phyloP scores from a whole-genome alignment of 2,113 vertebrate species.

The Phocoena phocoena region DNA sequence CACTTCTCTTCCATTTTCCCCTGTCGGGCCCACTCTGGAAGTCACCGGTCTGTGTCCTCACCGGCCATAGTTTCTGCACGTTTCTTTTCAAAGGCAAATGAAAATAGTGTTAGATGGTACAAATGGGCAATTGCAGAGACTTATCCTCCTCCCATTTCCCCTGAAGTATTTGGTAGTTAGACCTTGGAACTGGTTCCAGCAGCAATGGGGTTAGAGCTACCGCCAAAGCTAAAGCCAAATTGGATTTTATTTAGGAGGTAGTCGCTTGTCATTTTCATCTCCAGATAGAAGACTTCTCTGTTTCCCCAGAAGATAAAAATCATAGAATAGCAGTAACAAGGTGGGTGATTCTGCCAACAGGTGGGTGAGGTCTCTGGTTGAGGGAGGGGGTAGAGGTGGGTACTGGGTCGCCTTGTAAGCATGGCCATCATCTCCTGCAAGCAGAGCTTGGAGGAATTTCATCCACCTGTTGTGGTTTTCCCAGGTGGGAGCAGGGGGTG shows the following conservation, averaged over 20 bases:
- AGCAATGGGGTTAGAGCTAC: background rate
- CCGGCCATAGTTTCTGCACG: background rate
- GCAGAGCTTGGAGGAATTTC: background rate
- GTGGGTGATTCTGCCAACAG: background rate
- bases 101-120: background rate
- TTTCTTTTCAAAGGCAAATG: background rate
- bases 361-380: background rate
- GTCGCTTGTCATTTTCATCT: background rate
- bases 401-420: background rate
- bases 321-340: background rate
- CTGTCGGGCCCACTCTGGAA: background rate
- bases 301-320: conserved; percentile 15
- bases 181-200: background rate
- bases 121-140: background rate
- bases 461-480: background rate
- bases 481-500: background rate
- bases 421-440: background rate
- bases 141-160: background rate
- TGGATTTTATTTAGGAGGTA: background rate
- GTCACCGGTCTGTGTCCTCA: background rate
- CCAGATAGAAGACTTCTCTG: background rate
- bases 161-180: background rate
- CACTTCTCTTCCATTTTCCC: background rate
- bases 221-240: background rate
- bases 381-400: background rate